Conservation (phyloP, 53 echinoderm and acorn worm genomes). For the Holothuria scabra region DNA sequence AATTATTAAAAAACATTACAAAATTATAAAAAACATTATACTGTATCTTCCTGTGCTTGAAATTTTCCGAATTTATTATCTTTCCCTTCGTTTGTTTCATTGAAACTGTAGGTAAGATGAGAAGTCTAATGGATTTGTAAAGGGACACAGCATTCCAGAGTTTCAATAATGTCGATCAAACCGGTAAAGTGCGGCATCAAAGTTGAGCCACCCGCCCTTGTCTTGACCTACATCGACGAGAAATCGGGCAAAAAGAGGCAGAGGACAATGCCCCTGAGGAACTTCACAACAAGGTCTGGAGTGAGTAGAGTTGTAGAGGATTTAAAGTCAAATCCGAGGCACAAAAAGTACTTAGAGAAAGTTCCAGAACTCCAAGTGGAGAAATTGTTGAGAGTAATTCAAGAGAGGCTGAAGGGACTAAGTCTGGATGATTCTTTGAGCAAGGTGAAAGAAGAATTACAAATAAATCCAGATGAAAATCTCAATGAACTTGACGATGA, state of each 20-base stretch:
- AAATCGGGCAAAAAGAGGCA: slow-evolving; percentile 74
- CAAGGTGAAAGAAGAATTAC: slow-evolving; percentile 71
- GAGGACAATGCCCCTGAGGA: slow-evolving; percentile 85
- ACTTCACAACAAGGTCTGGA: slow-evolving; percentile 82
- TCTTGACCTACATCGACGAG: slow-evolving; percentile 80
- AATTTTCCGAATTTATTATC: too few relatives aligned
- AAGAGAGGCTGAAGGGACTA: slow-evolving; percentile 71
- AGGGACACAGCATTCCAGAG: too few relatives aligned
- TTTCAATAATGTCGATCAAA: slow-evolving; percentile 60
- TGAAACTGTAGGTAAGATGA: too few relatives aligned
- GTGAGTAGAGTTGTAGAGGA: slow-evolving; percentile 66
- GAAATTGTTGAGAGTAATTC: slow-evolving; percentile 80
- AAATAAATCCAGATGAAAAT: slow-evolving; percentile 84
- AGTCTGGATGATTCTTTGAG: slow-evolving; percentile 75
- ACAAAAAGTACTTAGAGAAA: slow-evolving; percentile 77
- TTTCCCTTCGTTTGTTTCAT: too few relatives aligned
- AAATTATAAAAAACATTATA: too few relatives aligned
- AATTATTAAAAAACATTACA: too few relatives aligned
- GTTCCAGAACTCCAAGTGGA: slow-evolving; percentile 75
- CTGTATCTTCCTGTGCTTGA: too few relatives aligned
- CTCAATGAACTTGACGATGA: slow-evolving; percentile 83
- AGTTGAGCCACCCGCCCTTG: slow-evolving; percentile 81
- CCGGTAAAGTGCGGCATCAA: slow-evolving; percentile 89
- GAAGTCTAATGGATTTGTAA: too few relatives aligned
- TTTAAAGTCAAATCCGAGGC: slow-evolving; percentile 82